phyloP scores from a whole-genome alignment of 1,140 invertebrate genomes.

The Cydia pomonella region DNA sequence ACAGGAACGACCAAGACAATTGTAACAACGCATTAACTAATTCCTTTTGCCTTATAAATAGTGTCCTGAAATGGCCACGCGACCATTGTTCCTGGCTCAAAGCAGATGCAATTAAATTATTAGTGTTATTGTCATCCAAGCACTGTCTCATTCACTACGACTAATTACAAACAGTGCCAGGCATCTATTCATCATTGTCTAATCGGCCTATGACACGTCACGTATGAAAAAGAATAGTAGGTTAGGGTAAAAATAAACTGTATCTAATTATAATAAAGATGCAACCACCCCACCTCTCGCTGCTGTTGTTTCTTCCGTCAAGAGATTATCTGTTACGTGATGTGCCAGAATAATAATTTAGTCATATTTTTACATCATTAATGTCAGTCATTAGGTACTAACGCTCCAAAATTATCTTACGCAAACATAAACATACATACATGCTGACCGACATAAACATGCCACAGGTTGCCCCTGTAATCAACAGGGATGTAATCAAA shows the following conservation, averaged over 20 bases:
- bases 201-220: neutral
- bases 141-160: slow-evolving; percentile 1
- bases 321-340: neutral
- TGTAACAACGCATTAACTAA: neutral
- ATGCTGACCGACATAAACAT: slow-evolving; percentile 42
- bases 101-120: slow-evolving; percentile 31
- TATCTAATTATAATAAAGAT: slow-evolving; percentile 17
- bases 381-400: neutral
- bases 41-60: slow-evolving; percentile 4
- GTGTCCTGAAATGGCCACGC: slow-evolving; percentile 22
- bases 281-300: slow-evolving; percentile 9
- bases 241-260: slow-evolving; percentile 31
- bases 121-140: slow-evolving; percentile 14
- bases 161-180: slow-evolving; percentile 12
- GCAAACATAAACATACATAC: slow-evolving; percentile 3
- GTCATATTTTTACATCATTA: neutral
- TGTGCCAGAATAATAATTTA: neutral
- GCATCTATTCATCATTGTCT: slow-evolving; percentile 27
- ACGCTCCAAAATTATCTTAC: neutral
- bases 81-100: slow-evolving; percentile 1
- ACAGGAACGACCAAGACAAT: neutral
- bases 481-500: slow-evolving; percentile 42
- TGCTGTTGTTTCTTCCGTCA: neutral
- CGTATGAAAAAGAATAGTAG: slow-evolving; percentile 19
- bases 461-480: slow-evolving; percentile 55